Evolutionary conservation across 2,113 vertebrate species (phyloP).

Genomic region (Sclerurus mexicanus): DNA sequence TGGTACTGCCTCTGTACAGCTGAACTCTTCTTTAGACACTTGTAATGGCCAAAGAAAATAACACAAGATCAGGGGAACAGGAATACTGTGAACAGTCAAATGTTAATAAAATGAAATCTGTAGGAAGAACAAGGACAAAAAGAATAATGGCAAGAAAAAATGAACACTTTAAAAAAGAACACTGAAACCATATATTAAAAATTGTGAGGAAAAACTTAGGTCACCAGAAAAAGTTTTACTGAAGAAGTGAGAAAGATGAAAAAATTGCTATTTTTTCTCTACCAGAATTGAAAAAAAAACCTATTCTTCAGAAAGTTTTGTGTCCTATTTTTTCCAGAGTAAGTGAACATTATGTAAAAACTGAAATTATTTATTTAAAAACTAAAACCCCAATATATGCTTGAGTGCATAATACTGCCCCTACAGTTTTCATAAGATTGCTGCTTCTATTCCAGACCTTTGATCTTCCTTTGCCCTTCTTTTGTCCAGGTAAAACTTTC

Average conservation of each 20-base stretch:
- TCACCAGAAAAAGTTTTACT: conserved; percentile 21
- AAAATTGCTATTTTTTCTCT: neutral
- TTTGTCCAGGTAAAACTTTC: neutral
- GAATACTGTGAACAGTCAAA: neutral
- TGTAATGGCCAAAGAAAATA: neutral
- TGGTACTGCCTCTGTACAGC: neutral
- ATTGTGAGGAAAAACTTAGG: neutral
- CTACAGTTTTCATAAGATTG: neutral
- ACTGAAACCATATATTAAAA: neutral
- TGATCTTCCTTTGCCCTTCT: neutral
- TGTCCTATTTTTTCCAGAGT: neutral
- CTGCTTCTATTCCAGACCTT: neutral
- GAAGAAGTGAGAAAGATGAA: neutral
- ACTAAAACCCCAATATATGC: neutral
- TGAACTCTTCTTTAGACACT: neutral
- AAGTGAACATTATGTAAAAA: neutral
- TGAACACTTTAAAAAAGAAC: neutral
- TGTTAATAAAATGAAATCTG: neutral
- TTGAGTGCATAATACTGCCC: neutral
- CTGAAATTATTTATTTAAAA: neutral
- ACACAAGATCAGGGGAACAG: neutral
- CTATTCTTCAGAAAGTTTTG: neutral
- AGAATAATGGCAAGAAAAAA: neutral
- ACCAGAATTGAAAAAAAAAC: neutral
- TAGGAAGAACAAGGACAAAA: neutral